A percentile compares a stretch with the other conserved stretches of the same genome.
Evolutionary conservation across 1,140 invertebrate genomes (phyloP).

Genomic region (Piezodorus guildinii): DNA sequence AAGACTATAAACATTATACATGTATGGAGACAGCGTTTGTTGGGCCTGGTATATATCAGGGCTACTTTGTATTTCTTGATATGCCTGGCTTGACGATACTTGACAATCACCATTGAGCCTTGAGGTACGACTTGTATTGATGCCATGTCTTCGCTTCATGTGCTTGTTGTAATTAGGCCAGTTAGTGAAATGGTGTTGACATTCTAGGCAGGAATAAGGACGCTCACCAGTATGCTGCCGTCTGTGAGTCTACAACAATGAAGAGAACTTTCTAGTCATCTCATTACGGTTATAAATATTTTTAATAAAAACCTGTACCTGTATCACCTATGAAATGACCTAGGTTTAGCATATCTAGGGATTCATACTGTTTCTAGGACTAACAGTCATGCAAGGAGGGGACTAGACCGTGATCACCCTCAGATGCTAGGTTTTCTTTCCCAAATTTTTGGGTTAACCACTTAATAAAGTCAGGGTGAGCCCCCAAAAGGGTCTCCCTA

Average conservation of each 20-base stretch:
- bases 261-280: neutral
- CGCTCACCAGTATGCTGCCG: constrained; percentile 47
- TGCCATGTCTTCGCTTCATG: constrained; percentile 54
- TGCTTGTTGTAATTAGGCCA: constrained; percentile 66
- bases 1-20: neutral
- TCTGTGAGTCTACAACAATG: constrained; percentile 41
- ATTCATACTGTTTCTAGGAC: no score
- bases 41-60: neutral
- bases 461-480: no score
- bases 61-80: neutral
- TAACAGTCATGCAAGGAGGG: no score
- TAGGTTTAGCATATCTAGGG: no score
- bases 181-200: constrained; percentile 58
- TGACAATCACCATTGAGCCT: constrained; percentile 6
- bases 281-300: no score
- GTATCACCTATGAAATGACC: no score
- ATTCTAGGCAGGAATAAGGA: constrained; percentile 43
- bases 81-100: neutral
- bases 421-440: no score
- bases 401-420: no score
- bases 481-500: no score
- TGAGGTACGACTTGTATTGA: constrained; percentile 25
- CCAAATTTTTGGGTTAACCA: no score
- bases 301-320: no score
- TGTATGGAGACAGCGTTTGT: neutral